phyloP scores from a whole-genome alignment of 2,113 vertebrate genomes.

The Prinia subflava region DNA sequence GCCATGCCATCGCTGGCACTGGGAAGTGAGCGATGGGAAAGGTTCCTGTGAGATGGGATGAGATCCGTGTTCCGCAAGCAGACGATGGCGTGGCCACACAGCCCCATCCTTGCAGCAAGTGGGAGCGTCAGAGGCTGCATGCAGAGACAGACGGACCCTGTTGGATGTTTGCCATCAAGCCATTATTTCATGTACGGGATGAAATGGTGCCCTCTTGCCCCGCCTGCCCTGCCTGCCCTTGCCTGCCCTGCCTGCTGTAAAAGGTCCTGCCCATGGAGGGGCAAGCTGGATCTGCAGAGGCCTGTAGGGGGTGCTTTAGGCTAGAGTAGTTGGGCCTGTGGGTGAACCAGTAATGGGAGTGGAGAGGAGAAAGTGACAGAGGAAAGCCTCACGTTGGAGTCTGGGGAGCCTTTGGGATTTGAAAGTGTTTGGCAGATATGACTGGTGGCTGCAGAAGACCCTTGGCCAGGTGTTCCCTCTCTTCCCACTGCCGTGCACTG shows the following conservation, averaged over 20 bases:
- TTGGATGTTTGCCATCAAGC: rapidly evolving
- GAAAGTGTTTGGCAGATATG: background rate
- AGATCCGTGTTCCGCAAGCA: rapidly evolving
- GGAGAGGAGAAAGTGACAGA: background rate
- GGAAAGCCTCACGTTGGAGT: background rate
- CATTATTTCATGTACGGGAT: rapidly evolving
- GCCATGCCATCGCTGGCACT: background rate
- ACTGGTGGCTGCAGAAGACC: background rate
- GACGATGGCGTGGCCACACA: no score
- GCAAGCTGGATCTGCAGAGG: rapidly evolving
- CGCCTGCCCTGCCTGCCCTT: background rate
- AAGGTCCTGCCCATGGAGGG: background rate
- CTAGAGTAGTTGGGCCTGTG: background rate
- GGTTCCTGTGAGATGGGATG: rapidly evolving
- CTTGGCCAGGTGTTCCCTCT: background rate
- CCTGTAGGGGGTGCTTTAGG: background rate
- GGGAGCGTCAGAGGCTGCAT: background rate
- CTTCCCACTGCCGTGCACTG: rapidly evolving
- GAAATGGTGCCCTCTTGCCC: background rate
- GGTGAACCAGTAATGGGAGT: background rate
- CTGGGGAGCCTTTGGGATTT: background rate
- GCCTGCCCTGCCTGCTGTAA: background rate
- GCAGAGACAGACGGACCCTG: background rate
- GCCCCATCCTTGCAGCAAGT: background rate
- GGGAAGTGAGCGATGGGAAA: background rate